Conservation (phyloP, 2,113 vertebrate species). For the Leptodactylus fuscus region DNA sequence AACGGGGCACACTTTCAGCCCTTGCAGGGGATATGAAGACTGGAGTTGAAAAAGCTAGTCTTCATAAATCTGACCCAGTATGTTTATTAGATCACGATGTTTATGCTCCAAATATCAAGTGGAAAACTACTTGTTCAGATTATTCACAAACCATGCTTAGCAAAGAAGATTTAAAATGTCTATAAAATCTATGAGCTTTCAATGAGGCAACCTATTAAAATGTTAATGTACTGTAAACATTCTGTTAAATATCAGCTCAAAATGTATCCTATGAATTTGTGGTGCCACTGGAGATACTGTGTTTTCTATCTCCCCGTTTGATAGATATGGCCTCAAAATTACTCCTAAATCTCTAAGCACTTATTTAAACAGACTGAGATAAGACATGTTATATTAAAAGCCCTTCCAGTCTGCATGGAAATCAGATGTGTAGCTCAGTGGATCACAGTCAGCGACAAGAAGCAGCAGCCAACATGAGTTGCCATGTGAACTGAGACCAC, state of each 20-base stretch:
- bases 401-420: constrained; percentile 46
- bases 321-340: not conserved
- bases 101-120: too few relatives aligned
- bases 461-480: constrained; percentile 44
- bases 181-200: not conserved
- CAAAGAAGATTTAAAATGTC: not conserved
- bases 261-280: not conserved
- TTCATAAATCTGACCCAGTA: too few relatives aligned
- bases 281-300: not conserved
- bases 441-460: constrained; percentile 30
- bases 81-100: too few relatives aligned
- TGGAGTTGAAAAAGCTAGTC: too few relatives aligned
- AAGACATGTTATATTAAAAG: constrained; percentile 49
- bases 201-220: not conserved
- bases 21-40: too few relatives aligned
- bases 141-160: too few relatives aligned
- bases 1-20: too few relatives aligned
- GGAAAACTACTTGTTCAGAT: too few relatives aligned
- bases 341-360: constrained; percentile 8
- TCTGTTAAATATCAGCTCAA: not conserved
- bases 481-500: constrained; percentile 50
- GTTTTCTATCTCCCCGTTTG: constrained; percentile 6
- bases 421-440: constrained; percentile 38
- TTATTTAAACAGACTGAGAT: constrained; percentile 37
- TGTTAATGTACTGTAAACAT: constrained; percentile 11